These are phyloP conservation scores for Oreotragus oreotragus DNA, from an alignment of 2,113 vertebrate genomes.

Conservation along the genomic window DNA sequence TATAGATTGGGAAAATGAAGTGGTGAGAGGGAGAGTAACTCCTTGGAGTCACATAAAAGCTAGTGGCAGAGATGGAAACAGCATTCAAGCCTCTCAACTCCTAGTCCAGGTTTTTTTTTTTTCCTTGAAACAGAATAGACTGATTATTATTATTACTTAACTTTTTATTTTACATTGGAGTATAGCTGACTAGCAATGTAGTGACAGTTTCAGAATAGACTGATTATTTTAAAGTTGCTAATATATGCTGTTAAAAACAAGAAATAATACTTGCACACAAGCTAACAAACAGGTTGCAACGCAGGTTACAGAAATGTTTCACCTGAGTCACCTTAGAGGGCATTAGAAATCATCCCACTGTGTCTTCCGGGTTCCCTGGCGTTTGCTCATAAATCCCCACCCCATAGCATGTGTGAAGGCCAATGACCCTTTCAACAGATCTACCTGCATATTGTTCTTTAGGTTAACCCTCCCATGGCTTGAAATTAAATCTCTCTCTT, in stretches of 20 bases:
- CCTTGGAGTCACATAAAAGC: background rate
- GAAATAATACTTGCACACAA: background rate
- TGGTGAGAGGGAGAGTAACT: background rate
- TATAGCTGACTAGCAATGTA: background rate
- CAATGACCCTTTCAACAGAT: background rate
- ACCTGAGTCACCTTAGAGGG: background rate
- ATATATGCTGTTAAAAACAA: background rate
- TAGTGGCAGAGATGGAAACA: background rate
- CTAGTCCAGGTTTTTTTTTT: background rate
- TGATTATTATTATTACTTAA: background rate
- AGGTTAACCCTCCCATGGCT: background rate
- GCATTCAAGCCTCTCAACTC: background rate
- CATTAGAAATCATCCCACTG: background rate
- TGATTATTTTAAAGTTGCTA: background rate
- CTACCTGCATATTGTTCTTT: background rate
- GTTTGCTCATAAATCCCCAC: background rate
- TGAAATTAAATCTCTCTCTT: background rate
- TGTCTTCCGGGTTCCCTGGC: background rate
- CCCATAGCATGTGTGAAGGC: background rate
- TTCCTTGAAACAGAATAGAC: background rate
- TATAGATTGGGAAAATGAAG: background rate
- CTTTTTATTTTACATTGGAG: background rate
- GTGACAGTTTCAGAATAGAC: background rate
- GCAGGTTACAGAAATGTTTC: background rate
- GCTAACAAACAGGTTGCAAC: background rate